These are phyloP conservation scores for Aleiodes alternator DNA, from an alignment of 2,888 invertebrate species.

Conservation along the genomic window DNA sequence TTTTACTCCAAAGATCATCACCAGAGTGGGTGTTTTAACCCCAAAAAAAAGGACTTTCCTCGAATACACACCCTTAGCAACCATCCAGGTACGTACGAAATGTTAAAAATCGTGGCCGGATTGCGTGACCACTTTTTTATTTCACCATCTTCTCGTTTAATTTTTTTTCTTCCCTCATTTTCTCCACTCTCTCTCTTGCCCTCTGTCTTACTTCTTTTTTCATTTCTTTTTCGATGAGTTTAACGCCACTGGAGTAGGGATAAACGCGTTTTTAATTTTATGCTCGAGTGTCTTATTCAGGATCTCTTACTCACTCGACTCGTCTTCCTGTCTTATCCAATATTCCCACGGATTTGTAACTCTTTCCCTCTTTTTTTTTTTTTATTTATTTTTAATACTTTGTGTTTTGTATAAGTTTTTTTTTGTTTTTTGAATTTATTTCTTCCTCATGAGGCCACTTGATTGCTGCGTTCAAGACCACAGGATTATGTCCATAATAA, in stretches of 20 bases:
- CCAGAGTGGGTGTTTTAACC: conserved; percentile 23
- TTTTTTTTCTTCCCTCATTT: conserved; percentile 18
- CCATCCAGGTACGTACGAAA: conserved; percentile 51
- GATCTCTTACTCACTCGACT: conserved; percentile 17
- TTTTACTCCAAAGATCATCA: conserved; percentile 17
- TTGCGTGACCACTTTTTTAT: conserved; percentile 43
- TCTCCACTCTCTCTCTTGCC: neutral
- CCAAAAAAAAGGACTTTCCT: conserved; percentile 42
- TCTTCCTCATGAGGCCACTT: neutral
- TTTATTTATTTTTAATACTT: neutral
- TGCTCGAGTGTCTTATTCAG: conserved; percentile 46
- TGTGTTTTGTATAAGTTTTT: neutral
- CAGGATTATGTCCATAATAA: too few species aligned
- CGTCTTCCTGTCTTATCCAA: conserved; percentile 30
- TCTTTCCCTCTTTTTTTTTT: neutral
- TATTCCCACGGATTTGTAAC: conserved; percentile 44
- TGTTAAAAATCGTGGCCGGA: conserved; percentile 30
- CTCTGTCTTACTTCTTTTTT: conserved; percentile 22
- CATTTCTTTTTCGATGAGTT: conserved; percentile 29
- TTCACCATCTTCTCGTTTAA: conserved; percentile 27
- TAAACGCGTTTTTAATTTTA: conserved; percentile 51
- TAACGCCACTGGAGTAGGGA: conserved; percentile 42
- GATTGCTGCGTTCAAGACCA: too few species aligned
- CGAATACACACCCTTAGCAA: conserved; percentile 48
- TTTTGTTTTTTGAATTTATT: neutral